Percentiles rank a stretch among this genome's conserved stretches.
Conservation (phyloP, 2,888 invertebrate genomes). For the Germaria angustata region DNA sequence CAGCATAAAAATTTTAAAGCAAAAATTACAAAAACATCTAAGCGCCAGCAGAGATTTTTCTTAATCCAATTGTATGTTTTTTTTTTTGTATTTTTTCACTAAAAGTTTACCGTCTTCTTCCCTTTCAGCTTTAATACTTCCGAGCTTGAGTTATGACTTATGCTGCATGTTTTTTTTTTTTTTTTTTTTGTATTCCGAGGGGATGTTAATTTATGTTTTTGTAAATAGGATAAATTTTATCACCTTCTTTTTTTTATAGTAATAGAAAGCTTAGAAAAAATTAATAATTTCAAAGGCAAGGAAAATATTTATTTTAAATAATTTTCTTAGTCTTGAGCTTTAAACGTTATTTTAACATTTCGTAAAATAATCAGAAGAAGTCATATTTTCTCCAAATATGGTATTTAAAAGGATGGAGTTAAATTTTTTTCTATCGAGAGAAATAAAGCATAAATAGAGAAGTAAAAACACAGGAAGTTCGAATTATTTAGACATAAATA, state of each 20-base stretch:
- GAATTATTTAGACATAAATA: too few relatives aligned
- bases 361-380: too few relatives aligned
- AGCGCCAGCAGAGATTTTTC: slow-evolving; percentile 32
- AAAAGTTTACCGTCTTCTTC: background rate
- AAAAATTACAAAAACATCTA: slow-evolving; percentile 7
- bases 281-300: background rate
- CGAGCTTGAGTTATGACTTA: background rate
- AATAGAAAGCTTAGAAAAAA: background rate
- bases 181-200: too few relatives aligned
- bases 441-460: too few relatives aligned
- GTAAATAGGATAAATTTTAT: background rate
- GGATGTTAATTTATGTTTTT: background rate
- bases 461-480: too few relatives aligned
- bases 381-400: too few relatives aligned
- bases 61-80: slow-evolving; percentile 56
- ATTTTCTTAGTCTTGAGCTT: too few relatives aligned
- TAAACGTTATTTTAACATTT: too few relatives aligned
- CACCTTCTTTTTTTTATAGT: background rate
- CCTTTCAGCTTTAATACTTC: background rate
- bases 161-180: background rate
- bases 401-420: too few relatives aligned
- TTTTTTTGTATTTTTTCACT: slow-evolving; percentile 46
- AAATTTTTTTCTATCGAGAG: too few relatives aligned
- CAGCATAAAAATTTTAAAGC: slow-evolving; percentile 13
- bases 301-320: too few relatives aligned